Conservation (phyloP, 2,113 vertebrate genomes). For the Petrocephalus zakoni region DNA sequence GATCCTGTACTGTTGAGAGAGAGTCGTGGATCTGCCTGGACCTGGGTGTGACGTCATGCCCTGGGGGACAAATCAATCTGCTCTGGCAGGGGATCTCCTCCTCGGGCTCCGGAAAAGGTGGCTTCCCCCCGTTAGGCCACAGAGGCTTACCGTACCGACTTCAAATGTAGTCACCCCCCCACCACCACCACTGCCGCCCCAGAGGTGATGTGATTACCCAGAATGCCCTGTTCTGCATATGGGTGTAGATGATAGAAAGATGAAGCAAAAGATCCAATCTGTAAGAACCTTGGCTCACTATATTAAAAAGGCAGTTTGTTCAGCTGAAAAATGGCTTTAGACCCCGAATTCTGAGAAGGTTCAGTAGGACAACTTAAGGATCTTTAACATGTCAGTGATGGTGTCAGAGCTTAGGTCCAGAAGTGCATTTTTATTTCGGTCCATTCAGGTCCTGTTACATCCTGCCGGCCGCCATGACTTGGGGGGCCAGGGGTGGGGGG, state of each 20-base stretch:
- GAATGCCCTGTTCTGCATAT: neutral
- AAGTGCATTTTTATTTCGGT: neutral
- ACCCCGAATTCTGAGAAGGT: neutral
- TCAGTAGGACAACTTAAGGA: neutral
- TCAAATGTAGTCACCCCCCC: neutral
- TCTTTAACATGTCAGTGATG: neutral
- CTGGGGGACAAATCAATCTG: neutral
- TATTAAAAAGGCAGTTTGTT: neutral
- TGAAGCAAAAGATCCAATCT: neutral
- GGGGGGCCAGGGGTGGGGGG: neutral
- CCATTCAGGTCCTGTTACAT: too few species aligned
- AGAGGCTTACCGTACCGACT: neutral
- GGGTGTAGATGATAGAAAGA: neutral
- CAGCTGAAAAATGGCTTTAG: neutral
- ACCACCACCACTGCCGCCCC: neutral
- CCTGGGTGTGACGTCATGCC: slow-evolving; percentile 18
- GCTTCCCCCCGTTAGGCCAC: neutral
- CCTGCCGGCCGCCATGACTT: too few species aligned
- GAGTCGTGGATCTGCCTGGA: neutral
- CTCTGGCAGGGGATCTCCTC: slow-evolving; percentile 20
- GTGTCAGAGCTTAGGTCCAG: neutral
- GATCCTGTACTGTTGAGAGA: neutral
- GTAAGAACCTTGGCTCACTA: neutral
- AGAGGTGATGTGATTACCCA: neutral
- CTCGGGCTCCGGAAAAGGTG: neutral